Evolutionary conservation across 2,888 invertebrate genomes (phyloP).

Genomic region (Lumbricus terrestris): DNA sequence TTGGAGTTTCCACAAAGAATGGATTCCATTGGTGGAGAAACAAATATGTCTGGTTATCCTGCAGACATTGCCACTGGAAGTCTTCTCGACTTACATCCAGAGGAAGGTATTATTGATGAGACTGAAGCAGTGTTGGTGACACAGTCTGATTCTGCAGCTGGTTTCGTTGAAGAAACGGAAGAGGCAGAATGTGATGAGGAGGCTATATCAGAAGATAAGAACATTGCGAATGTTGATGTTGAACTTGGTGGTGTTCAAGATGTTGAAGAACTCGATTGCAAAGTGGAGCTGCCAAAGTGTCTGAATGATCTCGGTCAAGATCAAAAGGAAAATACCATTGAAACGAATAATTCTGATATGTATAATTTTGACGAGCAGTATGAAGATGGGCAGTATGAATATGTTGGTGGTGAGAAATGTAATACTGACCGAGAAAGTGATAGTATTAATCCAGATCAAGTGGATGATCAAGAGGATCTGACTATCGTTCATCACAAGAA

Average conservation of each 20-base stretch:
- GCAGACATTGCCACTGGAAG: neutral
- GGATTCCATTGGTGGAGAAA: constrained; percentile 3
- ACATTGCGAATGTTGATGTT: neutral
- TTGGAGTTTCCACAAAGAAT: neutral
- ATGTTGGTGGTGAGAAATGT: neutral
- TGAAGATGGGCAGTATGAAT: neutral
- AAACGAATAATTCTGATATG: neutral
- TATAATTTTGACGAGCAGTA: neutral
- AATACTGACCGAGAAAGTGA: neutral
- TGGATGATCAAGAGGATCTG: neutral
- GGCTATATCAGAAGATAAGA: neutral
- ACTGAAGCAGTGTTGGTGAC: neutral
- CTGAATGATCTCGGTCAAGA: neutral
- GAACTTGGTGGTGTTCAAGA: neutral
- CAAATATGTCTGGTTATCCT: neutral
- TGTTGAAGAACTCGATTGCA: neutral
- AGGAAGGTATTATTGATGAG: no score
- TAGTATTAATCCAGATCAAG: neutral
- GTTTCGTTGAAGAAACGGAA: neutral
- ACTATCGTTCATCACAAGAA: neutral
- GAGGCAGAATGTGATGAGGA: no score
- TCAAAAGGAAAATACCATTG: neutral
- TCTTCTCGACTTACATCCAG: neutral
- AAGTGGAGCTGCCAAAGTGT: no score
- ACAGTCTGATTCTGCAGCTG: neutral